These are phyloP conservation scores for Drosophila borealis DNA, from an alignment of 2,888 invertebrate species.

Conservation along the genomic window DNA sequence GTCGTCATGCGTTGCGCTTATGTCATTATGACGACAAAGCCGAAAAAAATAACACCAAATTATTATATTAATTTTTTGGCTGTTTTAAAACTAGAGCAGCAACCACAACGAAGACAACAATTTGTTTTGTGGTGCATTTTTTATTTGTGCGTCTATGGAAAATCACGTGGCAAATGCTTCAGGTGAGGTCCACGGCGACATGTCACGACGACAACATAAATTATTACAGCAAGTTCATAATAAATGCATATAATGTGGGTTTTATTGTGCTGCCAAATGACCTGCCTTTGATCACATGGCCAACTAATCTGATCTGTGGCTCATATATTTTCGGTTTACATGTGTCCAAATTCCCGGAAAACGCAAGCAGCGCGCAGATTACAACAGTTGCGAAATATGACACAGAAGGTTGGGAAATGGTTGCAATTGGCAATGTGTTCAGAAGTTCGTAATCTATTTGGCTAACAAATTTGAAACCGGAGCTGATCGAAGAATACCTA, in stretches of 20 bases:
- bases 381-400: slow-evolving; percentile 32
- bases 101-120: slow-evolving; percentile 30
- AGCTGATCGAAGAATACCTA: not conserved
- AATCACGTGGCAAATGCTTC: slow-evolving; percentile 50
- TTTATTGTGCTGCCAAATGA: slow-evolving; percentile 39
- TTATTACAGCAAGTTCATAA: slow-evolving; percentile 55
- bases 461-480: not conserved
- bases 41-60: slow-evolving; percentile 41
- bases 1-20: slow-evolving; percentile 67
- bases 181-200: slow-evolving; percentile 40
- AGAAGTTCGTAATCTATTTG: not conserved
- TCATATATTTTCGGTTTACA: slow-evolving; percentile 34
- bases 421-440: slow-evolving; percentile 3
- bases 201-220: slow-evolving; percentile 38
- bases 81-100: slow-evolving; percentile 60
- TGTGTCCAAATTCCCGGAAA: slow-evolving; percentile 44
- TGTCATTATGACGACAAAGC: slow-evolving; percentile 63
- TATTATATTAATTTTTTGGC: slow-evolving; percentile 72
- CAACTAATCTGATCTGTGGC: slow-evolving; percentile 52
- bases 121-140: slow-evolving; percentile 8
- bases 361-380: slow-evolving; percentile 12
- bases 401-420: slow-evolving; percentile 22
- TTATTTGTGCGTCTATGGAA: slow-evolving; percentile 12
- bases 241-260: slow-evolving; percentile 59
- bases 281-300: slow-evolving; percentile 29